Evolutionary conservation across 1,140 invertebrate species (phyloP), one percentile per base, ranked within the genome.

Genomic region (Papilio polytes): DNA sequence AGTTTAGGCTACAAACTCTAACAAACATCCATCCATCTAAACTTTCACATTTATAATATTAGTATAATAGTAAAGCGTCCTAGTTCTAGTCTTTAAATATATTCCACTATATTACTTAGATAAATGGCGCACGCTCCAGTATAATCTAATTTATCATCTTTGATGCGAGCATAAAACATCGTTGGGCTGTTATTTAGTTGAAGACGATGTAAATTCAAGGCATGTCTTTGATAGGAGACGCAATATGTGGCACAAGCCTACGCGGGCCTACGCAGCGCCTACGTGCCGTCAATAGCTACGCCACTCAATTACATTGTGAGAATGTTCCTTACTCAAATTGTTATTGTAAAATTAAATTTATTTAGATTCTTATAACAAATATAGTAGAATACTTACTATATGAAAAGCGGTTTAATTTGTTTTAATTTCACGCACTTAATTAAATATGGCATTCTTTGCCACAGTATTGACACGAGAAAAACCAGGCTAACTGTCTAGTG

Each of bases 161-260:
- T 76, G 44, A 53, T 51, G 74, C 20, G 26, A 76, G 44, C 74
- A 76, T 51, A 53, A 76, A 76, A 74, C 73, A 74, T 76, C 74
- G 26, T 51, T 26, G 74, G 44, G 20, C 8, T 26, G 46, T 48
- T 74, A 74, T 76, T 76, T 51, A 53, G 74, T 51, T 76, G 46
- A 48, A 20, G 74, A 20, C 46, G 46, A 51, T 76, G 74, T 76
- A 48, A 76, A 76, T 76, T 76, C 74, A 22, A 76, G 48, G 46
- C 74, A 76, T 76, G 74, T 76, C 74, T 76, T 76, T 76, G 74
- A 76, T 76, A 51, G 20, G 48, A 76, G 73, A 48, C 73, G 74
- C 74, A 76, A 76, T 76, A 76, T 76, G 46, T 73, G 18, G n/a
- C 44, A n/a, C 70, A 15, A n/a, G 18, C 7, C 36, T 51, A 51